phyloP scores from a whole-genome alignment of 2,113 vertebrate species.

The Lates calcarifer region DNA sequence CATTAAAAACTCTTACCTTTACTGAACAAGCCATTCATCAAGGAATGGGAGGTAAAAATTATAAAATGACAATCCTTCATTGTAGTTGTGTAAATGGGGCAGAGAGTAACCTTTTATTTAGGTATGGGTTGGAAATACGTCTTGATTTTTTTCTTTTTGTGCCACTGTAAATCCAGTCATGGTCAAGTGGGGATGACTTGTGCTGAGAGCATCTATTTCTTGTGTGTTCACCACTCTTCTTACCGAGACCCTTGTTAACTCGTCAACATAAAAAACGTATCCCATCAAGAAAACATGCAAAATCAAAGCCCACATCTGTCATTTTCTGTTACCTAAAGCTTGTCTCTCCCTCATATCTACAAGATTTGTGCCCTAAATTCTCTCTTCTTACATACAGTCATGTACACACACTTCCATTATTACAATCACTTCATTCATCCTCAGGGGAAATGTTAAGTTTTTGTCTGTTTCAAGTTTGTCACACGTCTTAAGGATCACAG shows the following conservation, averaged over 20 bases:
- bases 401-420: constrained; percentile 61
- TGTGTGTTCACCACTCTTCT: constrained; percentile 45
- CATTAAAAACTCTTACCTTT: constrained; percentile 38
- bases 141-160: constrained; percentile 43
- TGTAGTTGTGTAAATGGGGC: constrained; percentile 26
- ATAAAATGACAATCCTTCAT: constrained; percentile 9
- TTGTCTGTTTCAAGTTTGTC: constrained; percentile 25
- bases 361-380: constrained; percentile 51
- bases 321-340: constrained; percentile 17
- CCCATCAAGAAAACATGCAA: constrained; percentile 76
- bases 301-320: constrained; percentile 55
- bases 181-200: constrained; percentile 51
- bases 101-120: constrained; percentile 21
- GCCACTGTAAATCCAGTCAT: constrained; percentile 63
- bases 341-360: constrained; percentile 45
- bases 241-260: constrained; percentile 35
- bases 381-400: constrained; percentile 66
- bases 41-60: constrained; percentile 32
- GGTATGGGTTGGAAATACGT: background rate
- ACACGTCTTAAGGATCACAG: constrained; percentile 14
- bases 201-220: constrained; percentile 55
- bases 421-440: constrained; percentile 59
- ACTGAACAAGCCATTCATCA: background rate
- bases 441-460: constrained; percentile 23
- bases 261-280: constrained; percentile 52